Base-by-base conservation (phyloP, 1,140 invertebrate genomes). In the Cydia amplana region DNA sequence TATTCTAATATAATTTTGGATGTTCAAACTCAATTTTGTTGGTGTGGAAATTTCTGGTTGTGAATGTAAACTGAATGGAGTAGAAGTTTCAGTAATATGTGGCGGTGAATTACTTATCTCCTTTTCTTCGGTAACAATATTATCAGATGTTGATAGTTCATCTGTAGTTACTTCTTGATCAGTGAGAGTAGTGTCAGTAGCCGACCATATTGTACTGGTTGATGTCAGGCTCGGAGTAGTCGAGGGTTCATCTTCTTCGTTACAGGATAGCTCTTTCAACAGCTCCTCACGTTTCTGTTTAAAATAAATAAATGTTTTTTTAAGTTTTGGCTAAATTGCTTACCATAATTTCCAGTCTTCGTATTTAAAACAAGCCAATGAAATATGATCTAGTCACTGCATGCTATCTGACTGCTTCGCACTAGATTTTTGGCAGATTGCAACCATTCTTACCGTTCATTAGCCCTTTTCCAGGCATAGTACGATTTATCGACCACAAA, bases 251-350 rank as follows among this genome's bases (percentile, higher is more conserved):
- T 87, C 90, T 76, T 92, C 88, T 74, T 92, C 90, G 28, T 78
- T 73, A 77, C 93, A 93, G 6, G 91, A 92, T 36, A 93, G 79
- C 67, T 93, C 87, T 78, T 81, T 85, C 25, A 93, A 77, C 46
- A 93, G 83, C 23, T 92, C 90, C 83, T 93, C 89, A 5, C 90
- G 91, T 91, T 92, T 91, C 93, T 93, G 88, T 67, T 74, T 80
- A 83, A 82, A 64, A 74, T 14, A 18, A 76, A 77, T 75, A 67
- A 51, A 36, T 25, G 12, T 28, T 2, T 4, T 23, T 5, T 72
- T 65, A 12, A n/a, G n/a, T 43, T 75, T 25, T 73, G 3, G n/a
- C n/a, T n/a, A 65, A 67, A 32, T 46, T 76, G 2, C 64, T 12
- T 43, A 43, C 40, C n/a, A n/a, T n/a, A n/a, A n/a, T n/a, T n/a